Base-by-base conservation (phyloP, 2,113 vertebrate species). In the Ctenodactylus gundi region DNA sequence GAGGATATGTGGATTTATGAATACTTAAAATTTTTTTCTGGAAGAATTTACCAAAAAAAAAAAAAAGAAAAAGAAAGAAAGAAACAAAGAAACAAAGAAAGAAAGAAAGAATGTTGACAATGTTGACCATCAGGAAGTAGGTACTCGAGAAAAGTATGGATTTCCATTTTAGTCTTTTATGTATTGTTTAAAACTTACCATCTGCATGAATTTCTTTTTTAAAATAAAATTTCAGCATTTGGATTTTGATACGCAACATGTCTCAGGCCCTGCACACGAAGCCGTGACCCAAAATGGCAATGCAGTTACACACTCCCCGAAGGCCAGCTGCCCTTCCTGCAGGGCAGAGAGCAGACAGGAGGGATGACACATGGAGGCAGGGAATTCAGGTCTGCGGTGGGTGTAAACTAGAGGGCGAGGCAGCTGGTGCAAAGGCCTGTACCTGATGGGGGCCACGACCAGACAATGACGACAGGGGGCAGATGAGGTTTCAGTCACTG, bases 331-430 rank as follows among this genome's bases (percentile, higher is more conserved):
- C 57, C 36, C 64, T 72, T 77, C 83, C 36, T 11, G 21, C 51
- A 25, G 2, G 12, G 60, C 18, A 34, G 25, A 31, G 3, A 18
- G 44, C 2, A 0, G n/a, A 23, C n/a, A 23, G 0, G 1, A 84
- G 29, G 14, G 64, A 21, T 11, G 68, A 53, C 78, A 29, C 0
- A 0, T 6, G 7, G 41, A 82, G 51, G 8, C 11, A 10, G 65
- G 12, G 55, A 21, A 49, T 11, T 3, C n/a, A 44, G 36, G 7
- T n/a, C 72, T 27, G 9, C 7, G 4, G 8, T 3, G 25, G 4
- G 23, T 36, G 78, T 31, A 11, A 14, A 4, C 5, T 29, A 4
- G 13, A 75, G 15, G 36, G 41, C 4, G 8, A 3, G 41, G 14
- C 49, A 11, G 46, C 0, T 15, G 14, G 73, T 31, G 20, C 6